These are phyloP conservation scores for Carlito syrichta DNA, from an alignment of 2,113 vertebrate species.

Conservation along the genomic window DNA sequence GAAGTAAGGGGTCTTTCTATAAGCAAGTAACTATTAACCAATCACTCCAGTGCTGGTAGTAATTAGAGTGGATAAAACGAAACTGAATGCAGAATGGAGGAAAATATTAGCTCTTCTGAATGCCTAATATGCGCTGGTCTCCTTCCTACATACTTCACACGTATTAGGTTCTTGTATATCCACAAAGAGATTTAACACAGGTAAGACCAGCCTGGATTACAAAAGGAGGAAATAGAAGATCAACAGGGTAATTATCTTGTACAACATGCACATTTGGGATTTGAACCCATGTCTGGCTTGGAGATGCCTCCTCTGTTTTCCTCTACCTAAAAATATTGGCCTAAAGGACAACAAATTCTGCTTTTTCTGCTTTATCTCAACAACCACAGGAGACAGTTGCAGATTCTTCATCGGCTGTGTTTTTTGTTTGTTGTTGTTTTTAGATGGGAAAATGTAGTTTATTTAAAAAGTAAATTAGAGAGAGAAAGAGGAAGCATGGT, in stretches of 20 bases:
- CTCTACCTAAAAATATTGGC: background rate
- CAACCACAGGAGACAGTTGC: background rate
- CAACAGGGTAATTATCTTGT: background rate
- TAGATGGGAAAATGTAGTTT: too few relatives aligned
- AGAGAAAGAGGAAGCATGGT: too few relatives aligned
- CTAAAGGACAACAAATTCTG: background rate
- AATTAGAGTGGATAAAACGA: background rate
- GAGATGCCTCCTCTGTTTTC: background rate
- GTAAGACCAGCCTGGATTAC: background rate
- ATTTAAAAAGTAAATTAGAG: too few relatives aligned
- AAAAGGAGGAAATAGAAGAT: background rate
- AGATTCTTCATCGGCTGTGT: too few relatives aligned
- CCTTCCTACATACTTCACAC: background rate
- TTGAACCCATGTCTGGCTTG: background rate
- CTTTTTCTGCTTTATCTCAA: background rate
- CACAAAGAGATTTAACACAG: background rate
- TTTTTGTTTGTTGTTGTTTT: too few relatives aligned
- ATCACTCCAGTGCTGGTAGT: background rate
- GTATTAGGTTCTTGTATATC: background rate
- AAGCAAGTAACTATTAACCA: constrained; percentile 24
- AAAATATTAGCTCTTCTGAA: background rate
- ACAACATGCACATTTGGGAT: background rate
- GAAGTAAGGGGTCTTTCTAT: background rate
- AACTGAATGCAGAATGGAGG: background rate
- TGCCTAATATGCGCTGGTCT: background rate